Evolutionary conservation across 2,113 vertebrate genomes (phyloP).

Genomic region (Tragulus kanchil): DNA sequence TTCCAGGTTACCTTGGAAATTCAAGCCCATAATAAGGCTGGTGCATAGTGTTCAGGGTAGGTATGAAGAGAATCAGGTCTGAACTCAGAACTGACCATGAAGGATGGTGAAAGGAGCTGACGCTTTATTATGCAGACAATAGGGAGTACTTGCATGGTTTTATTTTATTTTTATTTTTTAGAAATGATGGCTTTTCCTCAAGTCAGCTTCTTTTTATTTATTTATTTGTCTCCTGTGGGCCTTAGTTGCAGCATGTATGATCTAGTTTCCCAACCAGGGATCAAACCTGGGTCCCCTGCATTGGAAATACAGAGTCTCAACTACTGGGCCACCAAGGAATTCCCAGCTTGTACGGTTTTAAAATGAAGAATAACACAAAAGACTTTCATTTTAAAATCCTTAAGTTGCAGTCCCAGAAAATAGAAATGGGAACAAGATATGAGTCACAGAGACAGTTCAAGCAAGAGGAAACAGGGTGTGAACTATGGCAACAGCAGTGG

Average conservation of each 20-base stretch:
- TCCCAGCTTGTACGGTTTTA: no score
- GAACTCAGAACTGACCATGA: not conserved
- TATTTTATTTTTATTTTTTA: no score
- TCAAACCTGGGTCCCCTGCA: no score
- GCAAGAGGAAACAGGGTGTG: not conserved
- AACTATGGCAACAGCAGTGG: not conserved
- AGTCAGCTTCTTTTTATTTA: no score
- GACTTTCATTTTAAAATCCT: constrained; percentile 1
- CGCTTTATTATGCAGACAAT: not conserved
- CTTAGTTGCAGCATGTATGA: no score
- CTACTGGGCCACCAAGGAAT: no score
- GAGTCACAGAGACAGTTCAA: not conserved
- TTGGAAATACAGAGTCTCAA: no score
- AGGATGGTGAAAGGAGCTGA: not conserved
- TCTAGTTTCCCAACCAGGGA: no score
- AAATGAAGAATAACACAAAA: not conserved
- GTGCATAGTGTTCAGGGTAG: not conserved
- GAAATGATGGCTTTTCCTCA: no score
- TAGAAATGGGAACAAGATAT: not conserved
- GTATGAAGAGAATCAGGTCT: not conserved
- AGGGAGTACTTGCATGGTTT: not conserved
- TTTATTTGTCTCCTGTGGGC: no score
- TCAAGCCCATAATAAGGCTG: not conserved
- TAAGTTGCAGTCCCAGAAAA: not conserved
- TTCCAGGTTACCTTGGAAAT: constrained; percentile 10